Evolutionary conservation across 2,113 vertebrate genomes (phyloP).

Genomic region (Fregata magnificens): DNA sequence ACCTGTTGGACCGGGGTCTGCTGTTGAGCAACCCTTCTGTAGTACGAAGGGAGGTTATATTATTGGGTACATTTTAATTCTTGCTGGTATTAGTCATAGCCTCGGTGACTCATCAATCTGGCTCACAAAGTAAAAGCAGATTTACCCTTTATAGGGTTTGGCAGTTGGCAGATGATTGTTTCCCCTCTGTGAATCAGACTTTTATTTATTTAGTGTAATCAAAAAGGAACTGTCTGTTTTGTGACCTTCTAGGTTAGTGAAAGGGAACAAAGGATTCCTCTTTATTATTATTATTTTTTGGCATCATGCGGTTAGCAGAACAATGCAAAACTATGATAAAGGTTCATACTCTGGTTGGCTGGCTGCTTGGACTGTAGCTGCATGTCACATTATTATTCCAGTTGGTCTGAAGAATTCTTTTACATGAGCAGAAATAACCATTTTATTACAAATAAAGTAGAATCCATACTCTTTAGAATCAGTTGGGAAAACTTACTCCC

Average conservation of each 20-base stretch:
- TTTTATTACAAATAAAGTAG: constrained; percentile 42
- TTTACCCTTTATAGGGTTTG: constrained; percentile 67
- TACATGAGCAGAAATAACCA: not conserved
- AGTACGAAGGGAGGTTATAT: constrained; percentile 37
- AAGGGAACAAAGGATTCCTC: constrained; percentile 76
- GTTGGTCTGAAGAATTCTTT: constrained; percentile 8
- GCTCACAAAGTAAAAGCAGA: constrained; percentile 72
- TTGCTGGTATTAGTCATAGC: constrained; percentile 71
- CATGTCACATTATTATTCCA: constrained; percentile 27
- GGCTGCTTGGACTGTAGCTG: constrained; percentile 15
- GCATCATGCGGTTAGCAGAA: constrained; percentile 67
- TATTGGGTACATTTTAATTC: constrained; percentile 52
- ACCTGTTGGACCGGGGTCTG: not conserved
- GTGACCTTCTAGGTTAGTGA: constrained; percentile 79
- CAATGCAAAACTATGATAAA: constrained; percentile 74
- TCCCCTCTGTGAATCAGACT: constrained; percentile 70
- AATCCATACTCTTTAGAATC: not conserved
- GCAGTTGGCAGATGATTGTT: constrained; percentile 69
- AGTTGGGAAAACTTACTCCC: not conserved
- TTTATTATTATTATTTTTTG: constrained; percentile 76
- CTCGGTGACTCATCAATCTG: constrained; percentile 74
- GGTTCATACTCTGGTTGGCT: constrained; percentile 45
- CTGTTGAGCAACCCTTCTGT: not conserved
- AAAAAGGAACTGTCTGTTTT: constrained; percentile 81
- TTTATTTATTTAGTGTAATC: constrained; percentile 80